Percentiles rank a stretch among this genome's conserved stretches.
Conservation (phyloP, 2,113 vertebrate genomes). For the Labeo catla region DNA sequence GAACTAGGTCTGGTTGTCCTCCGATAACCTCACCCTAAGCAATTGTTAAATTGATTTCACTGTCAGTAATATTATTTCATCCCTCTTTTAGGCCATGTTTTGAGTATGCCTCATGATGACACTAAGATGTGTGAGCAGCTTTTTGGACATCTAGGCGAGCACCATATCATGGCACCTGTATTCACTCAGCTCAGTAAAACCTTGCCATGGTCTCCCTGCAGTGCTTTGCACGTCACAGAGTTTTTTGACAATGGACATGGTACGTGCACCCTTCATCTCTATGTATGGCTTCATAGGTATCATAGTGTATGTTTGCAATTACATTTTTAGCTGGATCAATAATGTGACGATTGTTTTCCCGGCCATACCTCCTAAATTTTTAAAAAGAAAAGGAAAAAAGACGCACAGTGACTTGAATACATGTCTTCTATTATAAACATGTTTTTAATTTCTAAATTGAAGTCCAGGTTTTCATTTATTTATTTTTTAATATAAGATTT, state of each 20-base stretch:
- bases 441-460: not conserved
- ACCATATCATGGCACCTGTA: constrained; percentile 98
- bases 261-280: constrained; percentile 57
- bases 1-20: constrained; percentile 86
- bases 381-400: not conserved
- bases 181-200: constrained; percentile 93
- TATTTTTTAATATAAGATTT: too few species aligned
- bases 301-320: not conserved
- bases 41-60: not conserved
- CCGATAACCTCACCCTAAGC: not conserved
- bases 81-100: constrained; percentile 85
- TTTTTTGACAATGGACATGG: constrained; percentile 94
- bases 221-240: constrained; percentile 92
- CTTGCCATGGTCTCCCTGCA: constrained; percentile 96
- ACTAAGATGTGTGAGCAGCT: constrained; percentile 93
- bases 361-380: not conserved
- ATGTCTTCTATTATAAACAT: not conserved
- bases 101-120: constrained; percentile 98
- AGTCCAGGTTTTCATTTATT: too few species aligned
- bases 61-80: not conserved
- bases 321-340: not conserved
- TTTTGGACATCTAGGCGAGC: constrained; percentile 88
- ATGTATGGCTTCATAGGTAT: not conserved
- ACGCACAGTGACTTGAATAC: not conserved
- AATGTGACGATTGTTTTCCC: not conserved